Percentiles rank a stretch among this genome's conserved stretches.
These are phyloP conservation scores for Bellardia bayeri DNA, from an alignment of 2,888 invertebrate species.

Conservation along the genomic window DNA sequence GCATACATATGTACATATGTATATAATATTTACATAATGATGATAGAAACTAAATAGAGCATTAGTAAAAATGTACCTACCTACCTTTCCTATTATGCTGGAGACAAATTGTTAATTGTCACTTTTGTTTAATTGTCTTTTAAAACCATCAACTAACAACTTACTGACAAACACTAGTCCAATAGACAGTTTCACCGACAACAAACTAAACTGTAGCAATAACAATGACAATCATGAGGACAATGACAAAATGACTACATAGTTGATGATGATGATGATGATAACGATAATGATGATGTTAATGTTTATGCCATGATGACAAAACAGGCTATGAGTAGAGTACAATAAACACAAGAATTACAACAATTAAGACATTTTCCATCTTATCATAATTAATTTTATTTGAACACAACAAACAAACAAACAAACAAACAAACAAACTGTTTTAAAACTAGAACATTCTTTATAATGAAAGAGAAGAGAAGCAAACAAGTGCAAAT, in stretches of 20 bases:
- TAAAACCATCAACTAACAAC: neutral
- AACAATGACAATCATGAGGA: neutral
- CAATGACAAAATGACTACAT: neutral
- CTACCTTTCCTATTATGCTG: neutral
- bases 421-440: neutral
- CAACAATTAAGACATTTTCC: constrained; percentile 4
- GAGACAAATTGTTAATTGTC: neutral
- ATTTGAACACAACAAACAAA: neutral
- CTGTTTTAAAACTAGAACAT: neutral
- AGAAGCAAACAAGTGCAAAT: neutral
- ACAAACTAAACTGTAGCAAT: neutral
- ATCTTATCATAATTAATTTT: constrained; percentile 1
- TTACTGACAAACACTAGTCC: neutral
- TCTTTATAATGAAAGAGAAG: neutral
- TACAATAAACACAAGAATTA: neutral
- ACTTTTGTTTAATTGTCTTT: constrained; percentile 5
- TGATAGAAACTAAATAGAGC: neutral
- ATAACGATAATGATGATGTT: neutral
- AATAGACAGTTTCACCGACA: neutral
- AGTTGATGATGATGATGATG: neutral
- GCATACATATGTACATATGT: no score
- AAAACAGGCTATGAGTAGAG: neutral
- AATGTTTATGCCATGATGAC: neutral
- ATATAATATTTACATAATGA: no score
- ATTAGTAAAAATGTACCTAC: neutral